Evolutionary conservation across 1,140 invertebrate genomes (phyloP).

Genomic region (Telenomus remus): DNA sequence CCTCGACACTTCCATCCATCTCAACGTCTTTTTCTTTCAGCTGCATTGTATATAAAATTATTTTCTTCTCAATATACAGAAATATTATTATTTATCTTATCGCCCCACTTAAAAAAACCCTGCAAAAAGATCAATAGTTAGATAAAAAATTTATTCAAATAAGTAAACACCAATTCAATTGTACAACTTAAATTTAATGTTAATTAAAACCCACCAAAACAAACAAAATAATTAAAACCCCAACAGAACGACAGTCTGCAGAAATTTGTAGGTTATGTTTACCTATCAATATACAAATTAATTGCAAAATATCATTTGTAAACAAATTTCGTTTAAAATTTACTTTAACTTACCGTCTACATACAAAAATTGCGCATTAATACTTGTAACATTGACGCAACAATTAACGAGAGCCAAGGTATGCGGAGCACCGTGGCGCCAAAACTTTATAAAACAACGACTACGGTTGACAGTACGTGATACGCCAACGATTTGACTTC

Average conservation of each 20-base stretch:
- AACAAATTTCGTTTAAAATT: background rate
- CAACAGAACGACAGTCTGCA: too few relatives aligned
- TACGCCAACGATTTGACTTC: slow-evolving; percentile 34
- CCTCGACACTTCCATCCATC: background rate
- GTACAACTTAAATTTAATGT: too few relatives aligned
- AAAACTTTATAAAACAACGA: slow-evolving; percentile 38
- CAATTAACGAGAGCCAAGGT: slow-evolving; percentile 4
- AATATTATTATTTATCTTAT: background rate
- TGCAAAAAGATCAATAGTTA: too few relatives aligned
- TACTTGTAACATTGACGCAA: slow-evolving; percentile 8
- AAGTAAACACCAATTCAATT: too few relatives aligned
- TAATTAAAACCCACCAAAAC: too few relatives aligned
- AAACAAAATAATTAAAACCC: too few relatives aligned
- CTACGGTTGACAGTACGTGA: slow-evolving; percentile 14
- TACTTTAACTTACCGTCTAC: slow-evolving; percentile 13
- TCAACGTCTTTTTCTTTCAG: background rate
- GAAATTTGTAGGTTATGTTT: slow-evolving; percentile 11
- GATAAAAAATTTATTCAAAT: too few relatives aligned
- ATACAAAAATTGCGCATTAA: slow-evolving; percentile 18
- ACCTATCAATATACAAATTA: background rate
- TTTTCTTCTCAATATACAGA: background rate
- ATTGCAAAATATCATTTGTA: background rate
- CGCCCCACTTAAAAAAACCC: too few relatives aligned
- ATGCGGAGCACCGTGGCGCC: slow-evolving; percentile 14
- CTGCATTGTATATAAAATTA: background rate